These are phyloP conservation scores for Spermophilus dauricus DNA, from an alignment of 2,113 vertebrate species.

Conservation along the genomic window DNA sequence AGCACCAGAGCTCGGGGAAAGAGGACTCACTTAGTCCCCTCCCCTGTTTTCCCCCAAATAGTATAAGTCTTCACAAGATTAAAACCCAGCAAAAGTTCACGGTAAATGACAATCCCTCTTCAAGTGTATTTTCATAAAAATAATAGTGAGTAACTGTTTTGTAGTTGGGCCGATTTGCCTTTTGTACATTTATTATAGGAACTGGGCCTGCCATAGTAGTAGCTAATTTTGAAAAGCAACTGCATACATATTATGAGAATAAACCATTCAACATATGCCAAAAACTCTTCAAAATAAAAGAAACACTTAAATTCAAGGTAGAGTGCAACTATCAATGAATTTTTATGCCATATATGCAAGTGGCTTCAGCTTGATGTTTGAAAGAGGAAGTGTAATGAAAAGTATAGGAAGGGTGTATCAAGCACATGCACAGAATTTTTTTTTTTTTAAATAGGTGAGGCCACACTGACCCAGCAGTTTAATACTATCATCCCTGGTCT, in stretches of 20 bases:
- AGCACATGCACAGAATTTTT: not conserved
- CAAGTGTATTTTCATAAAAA: not conserved
- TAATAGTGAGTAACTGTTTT: not conserved
- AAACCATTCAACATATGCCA: not conserved
- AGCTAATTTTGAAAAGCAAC: slow-evolving; percentile 22
- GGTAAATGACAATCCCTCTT: not conserved
- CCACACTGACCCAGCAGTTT: slow-evolving; percentile 76
- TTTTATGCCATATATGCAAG: not conserved
- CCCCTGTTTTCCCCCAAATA: not conserved
- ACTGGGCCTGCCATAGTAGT: not conserved
- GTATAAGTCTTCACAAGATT: not conserved
- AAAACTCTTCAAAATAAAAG: slow-evolving; percentile 40
- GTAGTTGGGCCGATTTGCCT: not conserved
- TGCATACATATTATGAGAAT: not conserved
- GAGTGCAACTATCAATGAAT: not conserved
- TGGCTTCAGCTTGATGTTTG: not conserved
- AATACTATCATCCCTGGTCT: slow-evolving; percentile 54
- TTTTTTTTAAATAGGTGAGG: slow-evolving; percentile 43
- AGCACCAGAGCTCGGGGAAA: not conserved
- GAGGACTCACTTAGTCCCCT: not conserved
- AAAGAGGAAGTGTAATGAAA: not conserved
- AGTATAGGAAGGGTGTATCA: not conserved
- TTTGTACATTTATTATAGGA: not conserved
- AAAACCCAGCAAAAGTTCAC: not conserved
- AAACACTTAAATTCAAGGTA: not conserved